phyloP scores from a whole-genome alignment of 2,113 vertebrate genomes.

The Marmota flaviventris region DNA sequence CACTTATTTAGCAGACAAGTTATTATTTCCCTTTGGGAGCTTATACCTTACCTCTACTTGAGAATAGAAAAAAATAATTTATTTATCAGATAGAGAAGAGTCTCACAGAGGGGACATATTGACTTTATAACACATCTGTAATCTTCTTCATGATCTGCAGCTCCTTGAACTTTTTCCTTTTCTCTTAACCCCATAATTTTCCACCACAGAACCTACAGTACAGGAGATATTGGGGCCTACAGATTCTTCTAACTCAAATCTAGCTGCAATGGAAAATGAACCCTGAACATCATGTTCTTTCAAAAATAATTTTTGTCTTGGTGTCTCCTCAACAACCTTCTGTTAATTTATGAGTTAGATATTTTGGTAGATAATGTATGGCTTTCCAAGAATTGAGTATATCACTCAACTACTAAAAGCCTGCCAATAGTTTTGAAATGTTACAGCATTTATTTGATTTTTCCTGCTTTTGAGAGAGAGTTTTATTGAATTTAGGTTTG shows the following conservation, averaged over 20 bases:
- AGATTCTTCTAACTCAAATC: background rate
- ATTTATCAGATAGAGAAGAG: background rate
- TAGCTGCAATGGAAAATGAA: background rate
- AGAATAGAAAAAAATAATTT: background rate
- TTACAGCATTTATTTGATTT: background rate
- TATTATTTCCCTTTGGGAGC: background rate
- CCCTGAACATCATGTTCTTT: background rate
- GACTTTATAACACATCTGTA: background rate
- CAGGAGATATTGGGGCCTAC: background rate
- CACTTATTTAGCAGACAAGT: background rate
- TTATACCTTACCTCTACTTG: background rate
- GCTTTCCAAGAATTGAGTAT: background rate
- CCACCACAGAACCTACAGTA: background rate
- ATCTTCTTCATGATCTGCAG: background rate
- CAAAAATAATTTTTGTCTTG: background rate
- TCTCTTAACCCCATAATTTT: conserved; percentile 2
- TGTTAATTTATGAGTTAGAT: background rate
- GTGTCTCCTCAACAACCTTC: background rate
- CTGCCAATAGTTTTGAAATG: background rate
- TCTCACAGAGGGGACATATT: background rate
- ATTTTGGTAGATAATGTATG: background rate
- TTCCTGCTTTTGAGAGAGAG: background rate
- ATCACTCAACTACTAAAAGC: background rate
- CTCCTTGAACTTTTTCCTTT: background rate
- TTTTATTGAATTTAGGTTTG: background rate